Base-by-base conservation (phyloP, 2,888 invertebrate genomes). In the Parnassius glacialis region DNA sequence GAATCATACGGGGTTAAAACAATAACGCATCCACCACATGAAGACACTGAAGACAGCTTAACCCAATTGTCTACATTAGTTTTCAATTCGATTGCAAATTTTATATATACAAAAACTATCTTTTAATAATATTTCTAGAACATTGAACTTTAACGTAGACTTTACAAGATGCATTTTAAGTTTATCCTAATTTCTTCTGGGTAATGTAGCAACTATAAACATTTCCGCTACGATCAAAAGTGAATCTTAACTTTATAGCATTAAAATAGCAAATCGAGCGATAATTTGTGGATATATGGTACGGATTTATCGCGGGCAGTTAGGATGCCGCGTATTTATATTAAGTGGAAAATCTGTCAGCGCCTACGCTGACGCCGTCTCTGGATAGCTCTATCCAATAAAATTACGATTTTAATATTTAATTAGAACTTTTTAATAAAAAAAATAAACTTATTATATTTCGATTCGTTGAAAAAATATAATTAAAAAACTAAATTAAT, bases 261-360 rank as follows among this genome's bases (percentile, higher is more conserved):
- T 75, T 87, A 87, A 82, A 87, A 83, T 80, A 79, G 79, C 74
- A 78, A 82, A 73, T 88, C 74, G 81, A 67, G 54, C 73, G 79
- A 72, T 82, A 78, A 78, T 79, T 77, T 74, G 71, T 64, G 68
- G 74, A 68, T 74, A 76, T 78, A 78, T 76, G 78, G 81, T 75
- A 79, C 80, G 79, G 83, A 88, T 87, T 87, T 89, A 90, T 85
- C 80, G 82, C 81, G 80, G 77, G 79, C 80, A 80, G 87, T 88
- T 85, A 83, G 82, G 77, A 72, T 84, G 84, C 84, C 80, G 81
- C 82, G 85, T 89, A 89, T 91, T 89, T 90, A 90, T 91, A 90
- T 90, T 87, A 89, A 89, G 90, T 90, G 87, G 89, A 80, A 83
- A 74, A 86, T 85, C 89, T 89, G 88, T 90, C 89, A 84, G 85